Evolutionary conservation across 2,888 invertebrate genomes (phyloP), one percentile per base, ranked within the genome.

Genomic region (Aleiodes leptofemur): DNA sequence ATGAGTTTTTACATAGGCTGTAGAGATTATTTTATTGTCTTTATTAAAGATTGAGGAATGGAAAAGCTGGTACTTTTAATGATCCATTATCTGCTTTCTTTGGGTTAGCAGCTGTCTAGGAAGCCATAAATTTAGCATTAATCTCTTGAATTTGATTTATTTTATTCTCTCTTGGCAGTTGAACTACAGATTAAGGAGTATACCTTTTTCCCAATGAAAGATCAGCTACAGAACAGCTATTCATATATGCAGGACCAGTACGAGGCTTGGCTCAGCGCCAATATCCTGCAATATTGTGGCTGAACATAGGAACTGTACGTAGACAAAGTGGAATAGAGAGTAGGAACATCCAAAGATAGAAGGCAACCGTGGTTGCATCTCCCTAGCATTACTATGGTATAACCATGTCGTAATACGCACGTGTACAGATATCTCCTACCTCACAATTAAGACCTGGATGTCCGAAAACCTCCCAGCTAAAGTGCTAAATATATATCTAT

Each of bases 211-310:
- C 66, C 55, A 75, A 75, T 38, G 66, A 69, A 69, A 53, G 29
- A 38, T 48, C 70, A 53, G 59, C 43, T 34, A 68, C 61, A 69
- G 29, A 66, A 53, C 59, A 43, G 66, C 56, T 57, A 56, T 66
- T 68, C 66, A 69, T 71, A 66, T 16, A 48, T 43, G 43, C 43
- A 43, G 43, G 69, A 55, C 48, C 51, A 66, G 69, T 31, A 50
- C 70, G 66, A 66, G 29, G 56, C 57, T 72, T 75, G 75, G 75
- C 71, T 71, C 16, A n/a, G 13, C 43, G 75, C 75, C 75, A 75
- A 57, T 38, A 48, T 31, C 59, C 71, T n/a, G 71, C 75, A 75
- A 75, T 75, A 75, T 75, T 75, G 75, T 75, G 74, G 66, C 55
- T 7, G 8, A 50, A 56, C 56, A 70, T 38, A 9, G 70, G 50